These are phyloP conservation scores for Mastomys coucha DNA, from an alignment of 2,113 vertebrate genomes.

Conservation along the genomic window DNA sequence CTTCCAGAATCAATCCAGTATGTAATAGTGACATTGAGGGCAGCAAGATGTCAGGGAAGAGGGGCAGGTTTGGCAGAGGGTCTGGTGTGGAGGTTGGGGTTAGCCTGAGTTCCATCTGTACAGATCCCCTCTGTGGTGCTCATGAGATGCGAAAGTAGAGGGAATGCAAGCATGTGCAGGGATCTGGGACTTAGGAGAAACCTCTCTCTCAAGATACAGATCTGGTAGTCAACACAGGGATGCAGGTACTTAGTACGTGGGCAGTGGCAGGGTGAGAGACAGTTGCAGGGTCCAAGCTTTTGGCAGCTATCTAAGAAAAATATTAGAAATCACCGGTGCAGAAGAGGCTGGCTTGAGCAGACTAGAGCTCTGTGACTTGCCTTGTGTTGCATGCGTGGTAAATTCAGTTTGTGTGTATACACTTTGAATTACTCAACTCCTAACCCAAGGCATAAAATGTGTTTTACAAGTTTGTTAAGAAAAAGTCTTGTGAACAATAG, in stretches of 20 bases:
- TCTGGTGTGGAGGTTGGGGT: too few relatives aligned
- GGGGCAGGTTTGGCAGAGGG: not conserved
- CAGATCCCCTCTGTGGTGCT: accelerated
- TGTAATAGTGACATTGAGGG: accelerated
- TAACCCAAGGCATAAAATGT: not conserved
- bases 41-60: not conserved
- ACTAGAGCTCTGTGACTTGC: not conserved
- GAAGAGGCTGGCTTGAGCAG: not conserved
- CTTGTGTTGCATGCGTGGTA: not conserved
- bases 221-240: not conserved
- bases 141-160: accelerated
- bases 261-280: not conserved
- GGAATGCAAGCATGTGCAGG: not conserved
- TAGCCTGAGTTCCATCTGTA: not conserved
- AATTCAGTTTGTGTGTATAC: not conserved
- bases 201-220: not conserved
- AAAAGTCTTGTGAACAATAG: not conserved
- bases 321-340: not conserved
- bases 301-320: not conserved
- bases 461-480: not conserved
- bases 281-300: not conserved
- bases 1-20: not conserved
- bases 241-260: accelerated
- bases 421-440: not conserved
- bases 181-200: not conserved